Percentiles rank a stretch among this genome's conserved stretches.
Evolutionary conservation across 1,140 invertebrate genomes (phyloP).

Genomic region (Tetraneura akinire): DNA sequence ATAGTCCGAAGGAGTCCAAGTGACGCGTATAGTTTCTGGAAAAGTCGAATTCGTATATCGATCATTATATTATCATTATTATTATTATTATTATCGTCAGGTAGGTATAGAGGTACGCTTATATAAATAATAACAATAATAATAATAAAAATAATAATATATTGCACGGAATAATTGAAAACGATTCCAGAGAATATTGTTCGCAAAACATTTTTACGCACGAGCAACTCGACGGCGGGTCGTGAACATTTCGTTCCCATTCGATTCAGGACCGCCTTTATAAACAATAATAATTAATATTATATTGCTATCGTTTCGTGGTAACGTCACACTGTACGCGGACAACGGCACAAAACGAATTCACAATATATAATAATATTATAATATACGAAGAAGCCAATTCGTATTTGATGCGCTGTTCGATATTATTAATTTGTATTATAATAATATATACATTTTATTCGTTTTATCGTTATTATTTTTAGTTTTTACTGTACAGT

Average conservation of each 20-base stretch:
- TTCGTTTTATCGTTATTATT: neutral
- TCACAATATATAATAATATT: neutral
- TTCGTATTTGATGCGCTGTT: neutral
- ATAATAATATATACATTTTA: neutral
- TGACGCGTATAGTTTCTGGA: too few species aligned
- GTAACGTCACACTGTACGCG: neutral
- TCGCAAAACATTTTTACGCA: neutral
- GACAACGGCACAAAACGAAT: too few species aligned
- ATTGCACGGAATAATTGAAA: neutral
- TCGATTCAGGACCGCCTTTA: neutral
- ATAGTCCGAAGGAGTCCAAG: too few species aligned
- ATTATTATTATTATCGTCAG: too few species aligned
- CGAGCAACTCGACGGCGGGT: neutral
- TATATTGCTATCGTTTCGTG: neutral
- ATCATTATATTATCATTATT: too few species aligned
- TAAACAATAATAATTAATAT: too few species aligned
- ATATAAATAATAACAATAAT: too few species aligned
- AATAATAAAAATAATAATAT: too few species aligned
- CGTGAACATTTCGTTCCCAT: neutral
- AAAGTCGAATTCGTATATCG: too few species aligned
- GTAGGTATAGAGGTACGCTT: too few species aligned
- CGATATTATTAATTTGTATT: neutral
- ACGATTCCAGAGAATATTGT: neutral
- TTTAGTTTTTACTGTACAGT: neutral
- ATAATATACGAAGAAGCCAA: constrained; percentile 2